These are phyloP conservation scores for Gari tellinella DNA, from an alignment of 2,888 invertebrate species.

Conservation along the genomic window DNA sequence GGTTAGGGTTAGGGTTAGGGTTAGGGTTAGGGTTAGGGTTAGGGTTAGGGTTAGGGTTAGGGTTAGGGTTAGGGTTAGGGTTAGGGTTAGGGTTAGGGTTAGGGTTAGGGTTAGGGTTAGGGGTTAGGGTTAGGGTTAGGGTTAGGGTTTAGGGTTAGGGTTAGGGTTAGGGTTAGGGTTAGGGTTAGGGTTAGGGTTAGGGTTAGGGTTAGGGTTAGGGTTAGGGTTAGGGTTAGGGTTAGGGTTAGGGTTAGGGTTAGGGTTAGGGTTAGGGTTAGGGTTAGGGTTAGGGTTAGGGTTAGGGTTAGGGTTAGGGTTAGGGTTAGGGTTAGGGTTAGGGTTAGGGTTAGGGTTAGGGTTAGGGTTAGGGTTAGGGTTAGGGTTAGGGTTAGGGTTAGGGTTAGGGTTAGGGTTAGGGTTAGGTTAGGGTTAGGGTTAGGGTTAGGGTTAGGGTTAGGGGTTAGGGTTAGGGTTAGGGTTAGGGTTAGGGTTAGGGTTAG, in stretches of 20 bases:
- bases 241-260: slow-evolving; percentile 45
- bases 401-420: no score
- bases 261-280: slow-evolving; percentile 60
- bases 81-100: slow-evolving; percentile 30
- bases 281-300: slow-evolving; percentile 49
- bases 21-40: slow-evolving; percentile 59
- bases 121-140: slow-evolving; percentile 50
- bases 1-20: slow-evolving; percentile 62
- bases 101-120: slow-evolving; percentile 39
- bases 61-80: slow-evolving; percentile 30
- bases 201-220: slow-evolving; percentile 41
- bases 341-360: slow-evolving; percentile 57
- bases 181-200: slow-evolving; percentile 49
- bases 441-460: slow-evolving; percentile 59
- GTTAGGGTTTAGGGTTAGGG: slow-evolving; percentile 54
- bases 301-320: slow-evolving; percentile 63
- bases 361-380: slow-evolving; percentile 54
- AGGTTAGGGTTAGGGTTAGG: slow-evolving; percentile 53
- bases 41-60: slow-evolving; percentile 36
- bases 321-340: slow-evolving; percentile 62
- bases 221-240: slow-evolving; percentile 53
- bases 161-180: slow-evolving; percentile 44
- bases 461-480: slow-evolving; percentile 57
- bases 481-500: slow-evolving; percentile 58
- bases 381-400: slow-evolving; percentile 45